Percentiles rank a stretch among this genome's conserved stretches.
phyloP scores from a whole-genome alignment of 2,113 vertebrate species.

The Petaurus breviceps region DNA sequence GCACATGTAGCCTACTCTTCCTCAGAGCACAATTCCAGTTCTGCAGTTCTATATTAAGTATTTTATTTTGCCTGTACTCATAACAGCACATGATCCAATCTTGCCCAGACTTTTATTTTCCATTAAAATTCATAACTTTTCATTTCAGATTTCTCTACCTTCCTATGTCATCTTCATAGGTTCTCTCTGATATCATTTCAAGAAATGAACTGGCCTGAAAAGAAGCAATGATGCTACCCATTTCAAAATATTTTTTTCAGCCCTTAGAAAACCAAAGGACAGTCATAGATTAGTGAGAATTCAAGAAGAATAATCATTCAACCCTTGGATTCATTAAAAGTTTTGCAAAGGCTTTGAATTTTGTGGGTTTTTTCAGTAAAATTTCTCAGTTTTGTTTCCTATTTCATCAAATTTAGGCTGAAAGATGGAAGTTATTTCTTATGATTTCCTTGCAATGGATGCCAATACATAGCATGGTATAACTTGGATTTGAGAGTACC shows the following conservation, averaged over 20 bases:
- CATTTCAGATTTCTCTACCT: conserved; percentile 53
- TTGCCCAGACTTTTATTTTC: conserved; percentile 79
- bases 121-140: conserved; percentile 82
- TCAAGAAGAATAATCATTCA: neutral
- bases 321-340: neutral
- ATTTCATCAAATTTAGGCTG: neutral
- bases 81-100: conserved; percentile 74
- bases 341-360: neutral
- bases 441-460: neutral
- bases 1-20: conserved; percentile 51
- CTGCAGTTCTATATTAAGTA: conserved; percentile 74
- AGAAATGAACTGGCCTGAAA: conserved; percentile 80
- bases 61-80: conserved; percentile 80
- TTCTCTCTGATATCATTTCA: conserved; percentile 59
- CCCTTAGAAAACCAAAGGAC: neutral
- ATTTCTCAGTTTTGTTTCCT: neutral
- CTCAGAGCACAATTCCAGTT: conserved; percentile 70
- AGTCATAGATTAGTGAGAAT: neutral
- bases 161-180: conserved; percentile 70
- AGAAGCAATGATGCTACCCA: conserved; percentile 17
- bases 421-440: neutral
- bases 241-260: conserved; percentile 53
- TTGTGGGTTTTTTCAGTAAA: neutral
- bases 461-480: neutral
- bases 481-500: neutral